These are phyloP conservation scores for Eupithecia dodoneata DNA, from an alignment of 2,888 invertebrate species.

Conservation along the genomic window DNA sequence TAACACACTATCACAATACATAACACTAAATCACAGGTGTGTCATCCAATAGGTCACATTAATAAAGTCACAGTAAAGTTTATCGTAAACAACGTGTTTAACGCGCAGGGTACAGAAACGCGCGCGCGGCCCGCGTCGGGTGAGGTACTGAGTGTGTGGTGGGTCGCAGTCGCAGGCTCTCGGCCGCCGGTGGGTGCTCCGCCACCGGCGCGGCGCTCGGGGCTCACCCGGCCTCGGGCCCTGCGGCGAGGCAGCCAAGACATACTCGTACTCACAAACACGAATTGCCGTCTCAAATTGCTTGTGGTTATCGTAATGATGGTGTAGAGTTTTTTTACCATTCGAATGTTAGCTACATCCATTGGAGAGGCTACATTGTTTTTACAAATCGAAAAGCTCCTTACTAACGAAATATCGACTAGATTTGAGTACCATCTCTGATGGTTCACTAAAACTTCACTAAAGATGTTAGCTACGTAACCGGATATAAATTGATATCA, in stretches of 20 bases:
- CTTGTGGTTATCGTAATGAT: constrained; percentile 33
- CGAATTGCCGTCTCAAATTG: constrained; percentile 37
- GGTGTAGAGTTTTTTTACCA: constrained; percentile 10
- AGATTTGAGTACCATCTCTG: background rate
- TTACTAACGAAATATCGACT: background rate
- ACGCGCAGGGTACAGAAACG: background rate
- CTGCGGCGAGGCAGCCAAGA: constrained; percentile 10
- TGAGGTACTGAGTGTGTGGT: constrained; percentile 7
- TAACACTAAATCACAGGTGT: constrained; percentile 16
- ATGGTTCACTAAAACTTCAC: background rate
- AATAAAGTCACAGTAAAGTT: background rate
- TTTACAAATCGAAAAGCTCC: background rate
- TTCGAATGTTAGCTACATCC: background rate
- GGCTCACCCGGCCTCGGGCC: constrained; percentile 20
- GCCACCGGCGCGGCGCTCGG: background rate
- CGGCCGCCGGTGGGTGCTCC: background rate
- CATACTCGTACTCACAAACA: constrained; percentile 17
- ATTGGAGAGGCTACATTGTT: background rate
- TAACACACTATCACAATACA: constrained; percentile 50
- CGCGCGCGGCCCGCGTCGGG: constrained; percentile 15
- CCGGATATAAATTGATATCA: constrained; percentile 29
- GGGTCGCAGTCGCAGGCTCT: background rate
- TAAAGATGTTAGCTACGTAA: background rate
- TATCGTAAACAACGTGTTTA: constrained; percentile 17
- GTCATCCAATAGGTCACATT: constrained; percentile 10